A percentile compares a stretch with the other conserved stretches of the same genome.
phyloP scores from a whole-genome alignment of 2,113 vertebrate genomes.

The Polypterus bichir region DNA sequence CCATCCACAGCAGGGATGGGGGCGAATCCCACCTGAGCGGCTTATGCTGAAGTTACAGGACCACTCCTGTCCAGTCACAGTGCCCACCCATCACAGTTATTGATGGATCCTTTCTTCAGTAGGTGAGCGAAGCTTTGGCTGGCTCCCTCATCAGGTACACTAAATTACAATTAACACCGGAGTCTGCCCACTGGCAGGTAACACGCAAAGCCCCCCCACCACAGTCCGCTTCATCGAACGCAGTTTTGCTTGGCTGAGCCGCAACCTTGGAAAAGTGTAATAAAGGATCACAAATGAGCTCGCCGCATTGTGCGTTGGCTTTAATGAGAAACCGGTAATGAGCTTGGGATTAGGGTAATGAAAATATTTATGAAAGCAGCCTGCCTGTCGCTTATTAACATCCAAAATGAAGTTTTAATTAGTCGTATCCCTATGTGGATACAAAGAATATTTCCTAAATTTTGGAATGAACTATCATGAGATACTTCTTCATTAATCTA shows the following conservation, averaged over 20 bases:
- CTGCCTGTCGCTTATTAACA: slow-evolving; percentile 2
- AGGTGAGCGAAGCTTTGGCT: no score
- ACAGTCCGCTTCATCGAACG: no score
- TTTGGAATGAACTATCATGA: neutral
- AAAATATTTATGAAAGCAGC: slow-evolving; percentile 2
- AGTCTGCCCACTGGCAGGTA: no score
- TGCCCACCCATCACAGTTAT: no score
- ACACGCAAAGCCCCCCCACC: no score
- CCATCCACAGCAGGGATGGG: no score
- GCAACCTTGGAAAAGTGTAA: neutral
- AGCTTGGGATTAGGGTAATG: slow-evolving; percentile 3
- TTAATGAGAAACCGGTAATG: slow-evolving; percentile 3
- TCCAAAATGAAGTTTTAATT: slow-evolving; percentile 4
- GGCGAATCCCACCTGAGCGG: no score
- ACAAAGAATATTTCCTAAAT: neutral
- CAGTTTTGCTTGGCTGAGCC: neutral
- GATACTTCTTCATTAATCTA: slow-evolving; percentile 2
- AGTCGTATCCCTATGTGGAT: neutral
- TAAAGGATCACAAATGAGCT: neutral
- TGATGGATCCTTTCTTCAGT: no score
- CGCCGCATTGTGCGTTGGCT: neutral
- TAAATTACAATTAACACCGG: no score
- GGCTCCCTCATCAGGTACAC: no score
- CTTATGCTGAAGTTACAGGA: no score
- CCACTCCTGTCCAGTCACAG: no score